Conservation (phyloP, 2,888 invertebrate species). For the Drosophila barbarae region DNA sequence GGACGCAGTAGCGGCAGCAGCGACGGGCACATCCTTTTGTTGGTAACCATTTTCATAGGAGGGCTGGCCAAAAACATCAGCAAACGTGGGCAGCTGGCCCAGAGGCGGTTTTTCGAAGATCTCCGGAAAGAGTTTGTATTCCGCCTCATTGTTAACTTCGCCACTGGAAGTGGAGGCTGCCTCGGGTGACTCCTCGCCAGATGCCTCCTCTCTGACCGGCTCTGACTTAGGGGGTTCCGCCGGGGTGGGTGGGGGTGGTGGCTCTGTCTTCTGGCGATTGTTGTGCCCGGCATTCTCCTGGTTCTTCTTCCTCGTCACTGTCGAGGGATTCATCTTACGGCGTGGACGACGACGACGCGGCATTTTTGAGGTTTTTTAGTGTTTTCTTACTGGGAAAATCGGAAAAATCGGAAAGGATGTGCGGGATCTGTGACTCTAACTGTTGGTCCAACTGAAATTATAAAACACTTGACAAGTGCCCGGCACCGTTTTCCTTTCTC, state of each 20-base stretch:
- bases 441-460: conserved; percentile 9
- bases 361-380: conserved; percentile 31
- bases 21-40: neutral
- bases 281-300: conserved; percentile 19
- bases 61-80: conserved; percentile 58
- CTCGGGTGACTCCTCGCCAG: conserved; percentile 7
- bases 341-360: conserved; percentile 61
- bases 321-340: conserved; percentile 51
- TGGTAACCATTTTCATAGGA: conserved; percentile 11
- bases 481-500: conserved; percentile 8
- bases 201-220: conserved; percentile 11
- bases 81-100: conserved; percentile 49
- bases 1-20: neutral
- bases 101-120: conserved; percentile 39
- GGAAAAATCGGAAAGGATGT: neutral
- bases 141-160: conserved; percentile 23
- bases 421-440: neutral
- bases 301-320: conserved; percentile 23
- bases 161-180: conserved; percentile 10
- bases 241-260: neutral
- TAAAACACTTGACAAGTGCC: conserved; percentile 7
- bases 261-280: conserved; percentile 5
- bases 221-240: conserved; percentile 13
- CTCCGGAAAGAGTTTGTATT: conserved; percentile 59
- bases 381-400: neutral